Evolutionary conservation across 23 tunicate genomes (phyloP).

Genomic region (Trididemnum clinides): DNA sequence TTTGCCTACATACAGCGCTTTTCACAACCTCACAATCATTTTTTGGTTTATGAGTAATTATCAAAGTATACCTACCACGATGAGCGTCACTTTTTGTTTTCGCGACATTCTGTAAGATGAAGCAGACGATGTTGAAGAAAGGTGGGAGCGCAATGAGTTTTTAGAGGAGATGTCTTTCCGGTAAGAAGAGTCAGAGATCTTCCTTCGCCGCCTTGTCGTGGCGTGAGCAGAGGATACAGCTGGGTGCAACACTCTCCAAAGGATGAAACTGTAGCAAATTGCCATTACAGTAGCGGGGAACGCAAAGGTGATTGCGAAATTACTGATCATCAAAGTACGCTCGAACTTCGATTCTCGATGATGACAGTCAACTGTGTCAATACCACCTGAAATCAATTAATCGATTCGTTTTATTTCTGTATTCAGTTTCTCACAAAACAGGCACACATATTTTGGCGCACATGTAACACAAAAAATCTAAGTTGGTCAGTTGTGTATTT

Average conservation of each 20-base stretch:
- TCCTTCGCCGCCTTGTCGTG: background rate
- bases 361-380: background rate
- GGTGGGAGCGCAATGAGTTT: background rate
- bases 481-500: no score
- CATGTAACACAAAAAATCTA: no score
- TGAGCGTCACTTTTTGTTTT: slow-evolving; percentile 8
- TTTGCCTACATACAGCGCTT: no score
- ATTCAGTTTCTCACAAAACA: no score
- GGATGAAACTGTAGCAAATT: slow-evolving; percentile 70
- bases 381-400: background rate
- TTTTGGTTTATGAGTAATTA: no score
- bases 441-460: no score
- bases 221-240: slow-evolving; percentile 42
- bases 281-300: slow-evolving; percentile 60
- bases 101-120: background rate
- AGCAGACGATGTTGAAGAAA: background rate
- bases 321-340: background rate
- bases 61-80: slow-evolving; percentile 14
- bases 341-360: background rate
- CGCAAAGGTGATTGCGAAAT: slow-evolving; percentile 61
- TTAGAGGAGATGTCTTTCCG: background rate
- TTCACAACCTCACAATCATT: no score
- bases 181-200: background rate
- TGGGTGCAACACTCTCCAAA: slow-evolving; percentile 78
- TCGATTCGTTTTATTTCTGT: no score